Base-by-base conservation (phyloP, 2,888 invertebrate genomes). In the Phaonia tiefii region DNA sequence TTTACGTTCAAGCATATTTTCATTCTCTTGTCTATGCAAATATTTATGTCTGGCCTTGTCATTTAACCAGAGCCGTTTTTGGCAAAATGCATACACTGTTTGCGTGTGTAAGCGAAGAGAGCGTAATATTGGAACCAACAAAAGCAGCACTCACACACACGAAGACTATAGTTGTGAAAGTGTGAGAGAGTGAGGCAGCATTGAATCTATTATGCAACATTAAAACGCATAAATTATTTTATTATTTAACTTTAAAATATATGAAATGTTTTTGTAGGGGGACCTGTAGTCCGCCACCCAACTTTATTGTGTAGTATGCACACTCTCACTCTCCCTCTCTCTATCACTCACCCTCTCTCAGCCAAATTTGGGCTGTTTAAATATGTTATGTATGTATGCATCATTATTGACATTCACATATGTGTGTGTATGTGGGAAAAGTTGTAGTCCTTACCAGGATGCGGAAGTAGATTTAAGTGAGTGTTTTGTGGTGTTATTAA, bases 41-140 rank as follows among this genome's bases (percentile, higher is more conserved):
- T 89, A 89, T 90, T 89, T 88, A 87, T 86, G 89, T 90, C 89
- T 89, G 89, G 86, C 85, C 83, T 85, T 90, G 89, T 89, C 89
- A 87, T 88, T 88, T 89, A 86, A 86, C 85, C 84, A 87, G 86
- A 63, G 79, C 37, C 72, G 75, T 69, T 65, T 73, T 70, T 60
- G 56, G 25, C 58, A n/a, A 56, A 80, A 69, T 75, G 72, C 65
- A 74, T 31, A 31, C 31, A 31, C 3, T 66, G 71, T 77, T 44
- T 65, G 44, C 51, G 26, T 31, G 31, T 31, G 31, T 31, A 31
- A 31, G 8, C n/a, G n/a, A 8, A 76, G 71, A 75, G 54, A 74
- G 76, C 42, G 63, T 63, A 31, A 15, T 73, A 60, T 31, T 10
- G 4, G 42, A 20, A 46, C 26, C 42, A 51, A 1, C 25, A 49